phyloP scores from a whole-genome alignment of 2,888 invertebrate species.

The Pogonocherus hispidulus region DNA sequence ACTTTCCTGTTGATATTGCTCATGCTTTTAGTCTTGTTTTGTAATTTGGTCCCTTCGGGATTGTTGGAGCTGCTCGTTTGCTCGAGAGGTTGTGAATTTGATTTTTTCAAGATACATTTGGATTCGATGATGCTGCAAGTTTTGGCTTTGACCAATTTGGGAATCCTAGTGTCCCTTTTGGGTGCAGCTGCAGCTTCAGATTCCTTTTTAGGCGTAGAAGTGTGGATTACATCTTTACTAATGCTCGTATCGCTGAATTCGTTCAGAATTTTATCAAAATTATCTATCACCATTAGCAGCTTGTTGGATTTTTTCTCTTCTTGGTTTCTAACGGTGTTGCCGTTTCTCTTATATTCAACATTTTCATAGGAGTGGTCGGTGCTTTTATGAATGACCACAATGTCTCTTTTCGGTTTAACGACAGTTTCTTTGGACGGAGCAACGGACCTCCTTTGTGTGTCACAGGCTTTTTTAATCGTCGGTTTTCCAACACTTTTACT shows the following conservation, averaged over 20 bases:
- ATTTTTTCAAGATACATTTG: conserved; percentile 76
- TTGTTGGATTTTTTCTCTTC: conserved; percentile 69
- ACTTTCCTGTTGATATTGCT: conserved; percentile 51
- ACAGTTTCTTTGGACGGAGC: conserved; percentile 38
- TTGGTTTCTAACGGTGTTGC: conserved; percentile 44
- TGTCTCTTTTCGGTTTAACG: conserved; percentile 43
- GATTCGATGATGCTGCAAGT: conserved; percentile 81
- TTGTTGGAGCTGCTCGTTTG: not conserved
- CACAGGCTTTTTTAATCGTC: conserved; percentile 60
- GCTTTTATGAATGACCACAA: conserved; percentile 50
- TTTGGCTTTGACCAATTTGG: conserved; percentile 78
- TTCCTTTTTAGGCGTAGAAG: conserved; percentile 46
- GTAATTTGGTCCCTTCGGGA: conserved; percentile 24
- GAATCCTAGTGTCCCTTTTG: conserved; percentile 62
- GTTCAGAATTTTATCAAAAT: conserved; percentile 71
- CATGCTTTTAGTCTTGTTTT: conserved; percentile 59
- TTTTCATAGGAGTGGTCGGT: conserved; percentile 59
- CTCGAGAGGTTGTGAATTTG: conserved; percentile 69
- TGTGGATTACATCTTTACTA: conserved; percentile 12
- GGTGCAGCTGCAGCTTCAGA: conserved; percentile 40
- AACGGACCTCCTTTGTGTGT: conserved; percentile 60
- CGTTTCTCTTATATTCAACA: conserved; percentile 45
- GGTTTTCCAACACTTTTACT: conserved; percentile 56
- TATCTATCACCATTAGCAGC: conserved; percentile 70
- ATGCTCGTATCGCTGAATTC: conserved; percentile 63